Percentiles rank a stretch among this genome's conserved stretches.
Conservation (phyloP, 1,140 invertebrate genomes). For the Papilio helenus region DNA sequence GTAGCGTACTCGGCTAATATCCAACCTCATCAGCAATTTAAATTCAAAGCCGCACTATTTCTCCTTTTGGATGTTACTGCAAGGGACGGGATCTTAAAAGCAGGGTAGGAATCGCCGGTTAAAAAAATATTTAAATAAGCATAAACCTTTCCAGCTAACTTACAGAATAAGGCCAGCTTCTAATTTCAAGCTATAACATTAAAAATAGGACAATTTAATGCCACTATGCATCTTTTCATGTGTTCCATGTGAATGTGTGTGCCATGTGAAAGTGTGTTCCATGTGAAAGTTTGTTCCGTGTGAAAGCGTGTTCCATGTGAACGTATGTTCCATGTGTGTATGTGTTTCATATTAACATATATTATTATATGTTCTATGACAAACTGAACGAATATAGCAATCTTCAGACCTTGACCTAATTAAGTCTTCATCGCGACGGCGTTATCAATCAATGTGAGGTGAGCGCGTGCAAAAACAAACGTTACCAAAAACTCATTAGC, state of each 20-base stretch:
- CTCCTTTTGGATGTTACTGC: conserved; percentile 27
- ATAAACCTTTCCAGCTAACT: not conserved
- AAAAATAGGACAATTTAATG: not conserved
- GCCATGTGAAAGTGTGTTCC: not conserved
- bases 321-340: not conserved
- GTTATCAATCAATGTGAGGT: not conserved
- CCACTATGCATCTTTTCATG: too few species aligned
- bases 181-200: not conserved
- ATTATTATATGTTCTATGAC: too few species aligned
- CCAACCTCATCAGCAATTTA: conserved; percentile 37
- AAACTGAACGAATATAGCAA: not conserved
- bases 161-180: not conserved
- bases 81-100: conserved; percentile 19
- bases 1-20: conserved; percentile 36
- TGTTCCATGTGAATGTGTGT: not conserved
- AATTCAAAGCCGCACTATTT: conserved; percentile 41
- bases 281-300: too few species aligned
- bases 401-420: not conserved
- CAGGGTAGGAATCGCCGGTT: not conserved
- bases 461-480: not conserved
- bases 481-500: not conserved
- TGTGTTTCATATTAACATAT: too few species aligned
- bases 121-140: not conserved
- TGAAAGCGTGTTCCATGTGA: not conserved
- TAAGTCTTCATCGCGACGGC: not conserved